A percentile compares a stretch with the other conserved stretches of the same genome.
Conservation (phyloP, 2,888 invertebrate species). For the Stenchaetothrips biformis region DNA sequence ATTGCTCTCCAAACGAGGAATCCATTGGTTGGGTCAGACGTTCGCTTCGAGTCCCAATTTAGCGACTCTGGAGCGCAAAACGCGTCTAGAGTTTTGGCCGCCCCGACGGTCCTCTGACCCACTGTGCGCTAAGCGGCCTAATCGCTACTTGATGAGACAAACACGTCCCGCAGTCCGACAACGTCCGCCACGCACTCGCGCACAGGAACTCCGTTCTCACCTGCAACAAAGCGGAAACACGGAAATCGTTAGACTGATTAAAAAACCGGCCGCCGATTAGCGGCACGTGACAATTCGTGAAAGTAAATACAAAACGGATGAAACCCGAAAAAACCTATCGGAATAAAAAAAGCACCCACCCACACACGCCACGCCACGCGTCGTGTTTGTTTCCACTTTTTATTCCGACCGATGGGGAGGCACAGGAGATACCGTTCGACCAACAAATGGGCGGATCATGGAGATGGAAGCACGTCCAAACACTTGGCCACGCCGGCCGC, state of each 20-base stretch:
- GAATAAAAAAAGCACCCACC: not conserved
- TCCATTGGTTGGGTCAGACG: too few species aligned
- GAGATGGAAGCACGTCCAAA: not conserved
- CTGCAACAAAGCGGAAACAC: not conserved
- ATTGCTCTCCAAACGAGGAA: too few species aligned
- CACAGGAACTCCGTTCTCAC: not conserved
- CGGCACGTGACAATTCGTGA: not conserved
- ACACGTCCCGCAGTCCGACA: too few species aligned
- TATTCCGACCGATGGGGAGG: not conserved
- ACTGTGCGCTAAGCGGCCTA: too few species aligned
- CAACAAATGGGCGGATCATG: not conserved
- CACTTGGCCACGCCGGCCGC: not conserved
- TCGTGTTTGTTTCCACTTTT: not conserved
- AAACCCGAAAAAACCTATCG: not conserved
- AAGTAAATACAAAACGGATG: not conserved
- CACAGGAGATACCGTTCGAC: not conserved
- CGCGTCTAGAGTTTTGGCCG: too few species aligned
- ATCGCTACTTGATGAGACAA: too few species aligned
- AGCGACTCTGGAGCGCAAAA: too few species aligned
- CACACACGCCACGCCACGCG: not conserved
- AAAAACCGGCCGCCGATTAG: not conserved
- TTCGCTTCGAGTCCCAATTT: too few species aligned
- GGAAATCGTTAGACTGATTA: not conserved
- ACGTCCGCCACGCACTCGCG: too few species aligned
- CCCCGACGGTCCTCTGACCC: too few species aligned